Percentiles rank a stretch among this genome's conserved stretches.
These are phyloP conservation scores for Stichopus horrens DNA, from an alignment of 53 echinoderm and acorn worm species.

Conservation along the genomic window DNA sequence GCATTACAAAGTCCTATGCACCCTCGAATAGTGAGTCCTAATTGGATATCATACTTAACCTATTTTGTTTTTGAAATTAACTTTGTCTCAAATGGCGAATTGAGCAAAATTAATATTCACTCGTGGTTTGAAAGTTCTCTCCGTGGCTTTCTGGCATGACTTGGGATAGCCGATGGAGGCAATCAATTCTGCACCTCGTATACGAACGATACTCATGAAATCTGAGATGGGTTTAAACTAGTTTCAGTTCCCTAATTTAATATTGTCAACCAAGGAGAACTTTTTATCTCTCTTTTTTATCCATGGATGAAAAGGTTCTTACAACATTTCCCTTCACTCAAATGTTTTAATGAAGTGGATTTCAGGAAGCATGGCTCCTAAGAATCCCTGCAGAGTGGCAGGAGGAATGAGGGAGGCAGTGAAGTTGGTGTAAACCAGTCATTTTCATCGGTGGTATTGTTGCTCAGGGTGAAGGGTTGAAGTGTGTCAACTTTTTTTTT, in stretches of 20 bases:
- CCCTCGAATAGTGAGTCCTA: not conserved
- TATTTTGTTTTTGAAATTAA: constrained; percentile 37
- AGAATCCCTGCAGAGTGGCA: not conserved
- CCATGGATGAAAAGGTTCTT: constrained; percentile 25
- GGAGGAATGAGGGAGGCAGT: constrained; percentile 3
- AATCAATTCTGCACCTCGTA: constrained; percentile 16
- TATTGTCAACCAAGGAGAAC: constrained; percentile 20
- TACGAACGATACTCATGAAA: constrained; percentile 23
- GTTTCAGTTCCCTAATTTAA: constrained; percentile 32
- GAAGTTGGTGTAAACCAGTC: not conserved
- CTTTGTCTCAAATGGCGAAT: constrained; percentile 25
- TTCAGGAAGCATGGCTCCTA: not conserved
- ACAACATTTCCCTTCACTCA: constrained; percentile 11
- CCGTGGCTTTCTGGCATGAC: constrained; percentile 3
- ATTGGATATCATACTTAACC: constrained; percentile 47
- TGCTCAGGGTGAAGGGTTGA: not conserved
- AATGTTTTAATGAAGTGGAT: constrained; percentile 9
- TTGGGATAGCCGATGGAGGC: not conserved
- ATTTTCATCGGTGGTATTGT: not conserved
- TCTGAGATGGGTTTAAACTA: constrained; percentile 39
- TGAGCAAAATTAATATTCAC: constrained; percentile 40
- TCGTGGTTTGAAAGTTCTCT: constrained; percentile 36
- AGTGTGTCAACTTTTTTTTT: not conserved
- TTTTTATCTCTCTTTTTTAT: not conserved
- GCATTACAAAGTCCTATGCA: not conserved